These are phyloP conservation scores for Cephus pulcher DNA, from an alignment of 2,888 invertebrate species.

Conservation along the genomic window DNA sequence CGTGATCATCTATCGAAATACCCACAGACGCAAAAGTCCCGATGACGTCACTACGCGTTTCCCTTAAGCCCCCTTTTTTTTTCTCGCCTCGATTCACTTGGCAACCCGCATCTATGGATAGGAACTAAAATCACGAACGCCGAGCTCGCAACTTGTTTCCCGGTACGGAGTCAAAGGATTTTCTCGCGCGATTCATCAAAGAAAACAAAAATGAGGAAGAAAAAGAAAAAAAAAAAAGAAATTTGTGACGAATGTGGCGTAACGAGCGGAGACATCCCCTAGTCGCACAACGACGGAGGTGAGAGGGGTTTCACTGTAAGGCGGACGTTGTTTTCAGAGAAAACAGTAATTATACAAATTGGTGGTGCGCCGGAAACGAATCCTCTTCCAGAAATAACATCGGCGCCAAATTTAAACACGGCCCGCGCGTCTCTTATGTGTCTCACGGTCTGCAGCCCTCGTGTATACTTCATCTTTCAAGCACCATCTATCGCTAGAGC, in stretches of 20 bases:
- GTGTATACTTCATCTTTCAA: constrained; percentile 9
- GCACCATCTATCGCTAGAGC: constrained; percentile 16
- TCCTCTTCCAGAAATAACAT: constrained; percentile 47
- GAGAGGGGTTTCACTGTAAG: neutral
- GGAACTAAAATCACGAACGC: neutral
- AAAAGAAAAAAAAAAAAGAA: neutral
- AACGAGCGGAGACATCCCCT: neutral
- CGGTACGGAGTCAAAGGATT: neutral
- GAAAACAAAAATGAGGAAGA: neutral
- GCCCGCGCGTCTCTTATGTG: constrained; percentile 24
- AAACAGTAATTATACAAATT: constrained; percentile 54
- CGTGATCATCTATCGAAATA: neutral
- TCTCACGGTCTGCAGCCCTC: constrained; percentile 8
- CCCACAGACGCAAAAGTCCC: no score
- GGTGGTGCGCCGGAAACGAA: constrained; percentile 46
- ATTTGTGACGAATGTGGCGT: constrained; percentile 1
- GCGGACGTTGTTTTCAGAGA: constrained; percentile 36
- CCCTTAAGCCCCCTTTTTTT: neutral
- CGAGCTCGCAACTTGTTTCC: neutral
- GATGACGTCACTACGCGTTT: no score
- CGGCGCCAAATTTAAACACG: constrained; percentile 28
- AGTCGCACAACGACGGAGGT: neutral
- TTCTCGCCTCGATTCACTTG: neutral
- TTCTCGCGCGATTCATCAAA: neutral
- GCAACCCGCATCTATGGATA: neutral